These are phyloP conservation scores for Proteles cristata DNA, from an alignment of 2,113 vertebrate genomes.

Conservation along the genomic window DNA sequence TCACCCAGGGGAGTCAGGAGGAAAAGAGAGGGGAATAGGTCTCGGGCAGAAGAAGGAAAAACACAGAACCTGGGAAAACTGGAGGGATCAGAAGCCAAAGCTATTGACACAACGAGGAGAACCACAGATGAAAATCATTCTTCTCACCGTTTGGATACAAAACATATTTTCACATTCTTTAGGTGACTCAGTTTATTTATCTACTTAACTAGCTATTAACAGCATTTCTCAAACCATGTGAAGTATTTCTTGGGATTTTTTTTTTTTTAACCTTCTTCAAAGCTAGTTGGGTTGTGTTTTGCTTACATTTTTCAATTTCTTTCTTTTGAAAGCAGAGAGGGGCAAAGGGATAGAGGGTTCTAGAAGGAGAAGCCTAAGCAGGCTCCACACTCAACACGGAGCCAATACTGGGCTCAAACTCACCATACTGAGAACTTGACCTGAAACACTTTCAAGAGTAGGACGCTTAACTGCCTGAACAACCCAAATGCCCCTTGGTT, in stretches of 20 bases:
- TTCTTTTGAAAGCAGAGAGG: no score
- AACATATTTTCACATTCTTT: not conserved
- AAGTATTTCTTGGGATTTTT: not conserved
- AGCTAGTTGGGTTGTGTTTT: not conserved
- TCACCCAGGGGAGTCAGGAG: not conserved
- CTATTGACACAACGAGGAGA: not conserved
- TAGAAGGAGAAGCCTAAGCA: no score
- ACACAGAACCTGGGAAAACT: not conserved
- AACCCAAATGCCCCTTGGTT: no score
- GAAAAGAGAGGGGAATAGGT: not conserved
- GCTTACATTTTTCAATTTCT: not conserved
- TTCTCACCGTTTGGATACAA: not conserved
- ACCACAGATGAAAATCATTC: not conserved
- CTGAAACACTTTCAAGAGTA: no score
- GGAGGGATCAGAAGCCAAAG: not conserved
- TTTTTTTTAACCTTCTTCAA: not conserved
- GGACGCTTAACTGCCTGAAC: no score
- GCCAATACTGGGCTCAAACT: no score
- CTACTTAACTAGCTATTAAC: not conserved
- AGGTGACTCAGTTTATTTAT: not conserved
- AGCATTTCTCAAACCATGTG: not conserved
- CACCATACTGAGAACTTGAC: no score
- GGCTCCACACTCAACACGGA: no score
- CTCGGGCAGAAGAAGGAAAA: not conserved
- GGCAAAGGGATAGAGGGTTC: no score